Evolutionary conservation across 2,113 vertebrate genomes (phyloP).

Genomic region (Xenopus laevis): DNA sequence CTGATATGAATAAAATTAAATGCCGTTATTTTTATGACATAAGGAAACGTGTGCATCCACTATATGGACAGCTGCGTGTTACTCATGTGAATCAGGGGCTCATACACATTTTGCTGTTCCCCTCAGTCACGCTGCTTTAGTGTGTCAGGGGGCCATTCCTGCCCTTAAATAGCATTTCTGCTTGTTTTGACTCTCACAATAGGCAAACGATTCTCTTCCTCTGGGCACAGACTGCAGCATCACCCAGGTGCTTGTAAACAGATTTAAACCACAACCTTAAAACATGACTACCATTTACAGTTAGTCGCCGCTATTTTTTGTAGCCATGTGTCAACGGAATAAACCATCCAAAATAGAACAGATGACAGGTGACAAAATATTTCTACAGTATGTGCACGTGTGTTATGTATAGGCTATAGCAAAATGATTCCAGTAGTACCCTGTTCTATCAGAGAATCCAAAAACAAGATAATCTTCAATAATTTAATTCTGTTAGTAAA

Average conservation of each 20-base stretch:
- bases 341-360: conserved; percentile 14
- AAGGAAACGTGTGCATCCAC: too few species aligned
- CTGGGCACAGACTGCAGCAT: conserved; percentile 19
- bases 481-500: too few species aligned
- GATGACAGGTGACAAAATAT: conserved; percentile 37
- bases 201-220: conserved; percentile 33
- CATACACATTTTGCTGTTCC: background rate
- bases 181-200: conserved; percentile 4
- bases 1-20: too few species aligned
- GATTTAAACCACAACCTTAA: conserved; percentile 30
- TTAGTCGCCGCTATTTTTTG: conserved; percentile 10
- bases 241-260: conserved; percentile 25
- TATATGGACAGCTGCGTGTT: background rate
- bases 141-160: conserved; percentile 12
- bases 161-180: conserved; percentile 19
- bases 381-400: too few species aligned
- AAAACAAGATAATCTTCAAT: too few species aligned
- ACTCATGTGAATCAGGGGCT: background rate
- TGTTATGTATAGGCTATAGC: too few species aligned
- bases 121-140: background rate
- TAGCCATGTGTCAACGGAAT: conserved; percentile 35
- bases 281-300: conserved; percentile 29
- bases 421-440: too few species aligned
- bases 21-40: too few species aligned
- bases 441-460: too few species aligned